These are phyloP conservation scores for Torymus aiolomorphi DNA, from an alignment of 2,888 invertebrate genomes.

Conservation along the genomic window DNA sequence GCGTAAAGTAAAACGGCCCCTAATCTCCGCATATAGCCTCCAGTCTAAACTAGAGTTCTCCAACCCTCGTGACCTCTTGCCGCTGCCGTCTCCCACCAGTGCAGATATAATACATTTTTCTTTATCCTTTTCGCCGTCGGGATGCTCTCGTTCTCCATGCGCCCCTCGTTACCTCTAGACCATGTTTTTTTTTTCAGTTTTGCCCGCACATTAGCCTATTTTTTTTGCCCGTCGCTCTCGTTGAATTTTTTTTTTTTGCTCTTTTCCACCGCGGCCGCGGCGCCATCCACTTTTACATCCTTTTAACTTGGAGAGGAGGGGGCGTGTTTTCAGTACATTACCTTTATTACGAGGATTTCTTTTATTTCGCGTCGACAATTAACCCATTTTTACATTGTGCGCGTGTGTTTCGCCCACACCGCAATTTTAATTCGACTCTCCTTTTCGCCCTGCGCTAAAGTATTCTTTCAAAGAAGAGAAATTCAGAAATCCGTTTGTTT, in stretches of 20 bases:
- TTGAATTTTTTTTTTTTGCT: slow-evolving; percentile 1
- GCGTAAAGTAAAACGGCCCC: slow-evolving; percentile 34
- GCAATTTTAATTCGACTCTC: not conserved
- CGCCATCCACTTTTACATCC: slow-evolving; percentile 12
- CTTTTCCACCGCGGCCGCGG: not conserved
- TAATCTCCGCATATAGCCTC: slow-evolving; percentile 16
- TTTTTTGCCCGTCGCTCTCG: not conserved
- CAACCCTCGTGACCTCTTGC: slow-evolving; percentile 1
- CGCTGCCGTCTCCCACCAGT: no score
- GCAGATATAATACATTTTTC: slow-evolving; percentile 7
- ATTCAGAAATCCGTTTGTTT: no score
- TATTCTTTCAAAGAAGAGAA: slow-evolving; percentile 3
- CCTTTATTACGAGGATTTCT: slow-evolving; percentile 35
- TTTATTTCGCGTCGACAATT: slow-evolving; percentile 41
- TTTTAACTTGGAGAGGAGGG: slow-evolving; percentile 12
- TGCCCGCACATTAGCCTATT: no score
- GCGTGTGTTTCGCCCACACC: not conserved
- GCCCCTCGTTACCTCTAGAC: not conserved
- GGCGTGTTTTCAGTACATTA: slow-evolving; percentile 42
- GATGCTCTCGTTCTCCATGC: not conserved
- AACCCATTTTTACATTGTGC: slow-evolving; percentile 32
- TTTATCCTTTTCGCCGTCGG: not conserved
- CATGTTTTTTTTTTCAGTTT: no score
- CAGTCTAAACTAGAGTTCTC: no score
- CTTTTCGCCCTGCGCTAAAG: slow-evolving; percentile 6